Conservation (phyloP, 2,797 vertebrate genomes). For the Ceyx erithaca region DNA sequence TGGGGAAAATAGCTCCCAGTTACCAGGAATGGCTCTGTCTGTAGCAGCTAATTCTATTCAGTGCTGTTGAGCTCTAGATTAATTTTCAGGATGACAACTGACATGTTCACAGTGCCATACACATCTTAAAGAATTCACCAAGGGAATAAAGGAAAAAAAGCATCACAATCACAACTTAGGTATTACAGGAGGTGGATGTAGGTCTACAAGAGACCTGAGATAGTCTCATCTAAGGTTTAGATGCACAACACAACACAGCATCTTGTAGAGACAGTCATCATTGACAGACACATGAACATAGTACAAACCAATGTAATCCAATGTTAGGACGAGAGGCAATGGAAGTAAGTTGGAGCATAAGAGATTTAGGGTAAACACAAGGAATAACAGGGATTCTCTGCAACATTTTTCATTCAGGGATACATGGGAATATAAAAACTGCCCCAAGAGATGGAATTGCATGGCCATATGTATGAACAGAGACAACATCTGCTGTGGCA, state of each 20-base stretch:
- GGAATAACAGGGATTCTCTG: not conserved
- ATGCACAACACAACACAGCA: not conserved
- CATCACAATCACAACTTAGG: not conserved
- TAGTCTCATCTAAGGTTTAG: not conserved
- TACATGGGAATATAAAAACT: not conserved
- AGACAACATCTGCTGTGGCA: not conserved
- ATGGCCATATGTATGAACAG: not conserved
- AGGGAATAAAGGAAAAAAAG: not conserved
- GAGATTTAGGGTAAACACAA: too few species aligned
- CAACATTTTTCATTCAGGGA: not conserved
- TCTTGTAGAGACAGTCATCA: not conserved
- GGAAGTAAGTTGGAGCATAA: too few species aligned
- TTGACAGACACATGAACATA: too few species aligned
- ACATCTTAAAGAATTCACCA: not conserved
- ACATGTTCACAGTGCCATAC: not conserved
- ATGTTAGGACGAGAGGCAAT: too few species aligned
- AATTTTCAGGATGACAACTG: not conserved
- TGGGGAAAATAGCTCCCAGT: not conserved
- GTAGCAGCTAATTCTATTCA: not conserved
- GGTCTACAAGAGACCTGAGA: not conserved
- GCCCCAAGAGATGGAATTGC: not conserved
- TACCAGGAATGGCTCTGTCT: not conserved
- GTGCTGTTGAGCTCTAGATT: not conserved
- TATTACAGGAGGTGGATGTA: not conserved
- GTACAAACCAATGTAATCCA: too few species aligned